Evolutionary conservation across 2,113 vertebrate genomes (phyloP), one percentile per base, ranked within the genome.

Genomic region (Tyrannus savana): DNA sequence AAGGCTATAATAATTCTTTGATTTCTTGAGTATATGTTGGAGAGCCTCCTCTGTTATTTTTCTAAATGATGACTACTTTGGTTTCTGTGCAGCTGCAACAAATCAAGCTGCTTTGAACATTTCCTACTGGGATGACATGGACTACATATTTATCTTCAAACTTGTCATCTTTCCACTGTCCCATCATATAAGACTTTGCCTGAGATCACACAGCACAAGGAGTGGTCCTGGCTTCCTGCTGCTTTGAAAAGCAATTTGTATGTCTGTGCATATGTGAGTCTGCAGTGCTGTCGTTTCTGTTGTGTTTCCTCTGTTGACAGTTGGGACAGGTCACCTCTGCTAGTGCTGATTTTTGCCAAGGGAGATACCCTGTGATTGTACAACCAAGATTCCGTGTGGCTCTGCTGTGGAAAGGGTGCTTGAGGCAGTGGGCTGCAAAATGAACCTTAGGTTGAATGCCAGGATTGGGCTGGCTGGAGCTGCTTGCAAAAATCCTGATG

Each of bases 361-460:
- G 24, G 16, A 47, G 7, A 23, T 23, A 15, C 7, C 6, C 44
- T 27, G 17, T 27, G 35, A 37, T 2, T 8, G 7, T 5, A 30
- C 2, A 6, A 19, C 37, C n/a, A 11, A 35, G n/a, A 3, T 21
- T 9, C 14, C 8, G 16, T 3, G 2, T 17, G 14, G 10, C 28
- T 53, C 5, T 39, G 19, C 28, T 53, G 18, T 17, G 18, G 44
- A 59, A 66, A 59, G n/a, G 25, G 9, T 59, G n/a, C 19, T n/a
- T 53, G 22, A 37, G 10, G 52, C 6, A 30, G 24, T 10, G 68
- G 53, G 60, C 15, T 69, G 35, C 53, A 81, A 67, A 55, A 47
- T 23, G 4, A 35, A 19, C 22, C 63, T 82, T 28, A 59, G 14
- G 19, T 11, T 17, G 18, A 58, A 47, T 66, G 46, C 30, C 23